These are phyloP conservation scores for Formica exsecta DNA, from an alignment of 1,140 invertebrate genomes.

Conservation along the genomic window DNA sequence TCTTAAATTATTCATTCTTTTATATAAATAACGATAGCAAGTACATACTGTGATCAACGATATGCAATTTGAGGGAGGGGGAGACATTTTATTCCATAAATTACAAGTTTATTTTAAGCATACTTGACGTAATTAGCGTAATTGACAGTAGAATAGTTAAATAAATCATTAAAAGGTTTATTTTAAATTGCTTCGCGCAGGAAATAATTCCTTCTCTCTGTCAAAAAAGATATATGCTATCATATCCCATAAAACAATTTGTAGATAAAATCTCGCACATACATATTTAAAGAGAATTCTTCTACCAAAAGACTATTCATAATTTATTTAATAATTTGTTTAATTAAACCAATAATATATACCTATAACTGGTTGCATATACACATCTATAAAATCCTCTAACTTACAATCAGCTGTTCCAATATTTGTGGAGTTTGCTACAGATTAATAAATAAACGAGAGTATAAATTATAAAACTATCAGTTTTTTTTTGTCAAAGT, in stretches of 20 bases:
- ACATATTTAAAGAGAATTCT: neutral
- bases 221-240: neutral
- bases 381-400: neutral
- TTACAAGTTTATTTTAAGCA: conserved; percentile 24
- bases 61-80: neutral
- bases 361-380: neutral
- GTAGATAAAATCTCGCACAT: neutral
- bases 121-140: conserved; percentile 18
- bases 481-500: neutral
- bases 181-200: neutral
- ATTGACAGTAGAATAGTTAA: conserved; percentile 6
- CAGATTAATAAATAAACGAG: neutral
- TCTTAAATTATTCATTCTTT: neutral
- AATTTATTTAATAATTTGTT: conserved; percentile 3
- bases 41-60: neutral
- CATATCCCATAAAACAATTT: neutral
- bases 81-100: conserved; percentile 14
- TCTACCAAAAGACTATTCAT: neutral
- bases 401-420: neutral
- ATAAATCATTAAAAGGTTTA: conserved; percentile 13
- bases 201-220: neutral
- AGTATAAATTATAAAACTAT: neutral
- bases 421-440: no score
- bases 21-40: neutral
- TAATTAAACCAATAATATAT: neutral